These are phyloP conservation scores for Donacobius atricapilla DNA, from an alignment of 2,113 vertebrate species.

Conservation along the genomic window DNA sequence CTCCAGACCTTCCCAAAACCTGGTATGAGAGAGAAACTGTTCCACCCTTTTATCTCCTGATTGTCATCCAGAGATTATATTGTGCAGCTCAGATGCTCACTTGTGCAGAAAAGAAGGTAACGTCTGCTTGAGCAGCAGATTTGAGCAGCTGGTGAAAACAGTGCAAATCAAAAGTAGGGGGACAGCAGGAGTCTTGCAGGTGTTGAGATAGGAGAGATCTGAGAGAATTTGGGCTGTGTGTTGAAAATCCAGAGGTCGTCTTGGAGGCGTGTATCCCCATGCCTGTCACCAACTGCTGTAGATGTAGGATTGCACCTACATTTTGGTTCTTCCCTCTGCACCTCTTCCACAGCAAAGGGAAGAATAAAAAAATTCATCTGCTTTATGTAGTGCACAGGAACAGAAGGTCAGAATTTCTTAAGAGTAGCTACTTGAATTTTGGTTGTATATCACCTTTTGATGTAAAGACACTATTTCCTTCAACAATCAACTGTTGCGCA, in stretches of 20 bases:
- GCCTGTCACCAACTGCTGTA: neutral
- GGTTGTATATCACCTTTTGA: neutral
- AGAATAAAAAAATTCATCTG: neutral
- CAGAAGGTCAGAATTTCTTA: neutral
- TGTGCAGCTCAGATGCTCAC: neutral
- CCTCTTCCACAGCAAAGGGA: neutral
- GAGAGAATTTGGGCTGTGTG: accelerated
- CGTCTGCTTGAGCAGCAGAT: neutral
- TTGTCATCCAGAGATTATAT: neutral
- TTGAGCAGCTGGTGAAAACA: neutral
- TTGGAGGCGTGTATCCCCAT: neutral
- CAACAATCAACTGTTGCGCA: neutral
- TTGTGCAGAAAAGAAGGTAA: neutral
- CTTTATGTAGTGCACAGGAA: neutral
- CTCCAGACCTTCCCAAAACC: neutral
- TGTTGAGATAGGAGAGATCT: neutral
- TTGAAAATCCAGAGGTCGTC: neutral
- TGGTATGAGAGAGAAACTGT: neutral
- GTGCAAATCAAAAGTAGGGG: neutral
- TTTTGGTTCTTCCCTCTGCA: neutral
- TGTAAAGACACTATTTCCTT: neutral
- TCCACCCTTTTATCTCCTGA: neutral
- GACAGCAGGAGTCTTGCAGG: neutral
- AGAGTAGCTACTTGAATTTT: neutral
- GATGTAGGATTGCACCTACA: accelerated